Evolutionary conservation across 1,140 invertebrate genomes (phyloP).

Genomic region (Musca domestica): DNA sequence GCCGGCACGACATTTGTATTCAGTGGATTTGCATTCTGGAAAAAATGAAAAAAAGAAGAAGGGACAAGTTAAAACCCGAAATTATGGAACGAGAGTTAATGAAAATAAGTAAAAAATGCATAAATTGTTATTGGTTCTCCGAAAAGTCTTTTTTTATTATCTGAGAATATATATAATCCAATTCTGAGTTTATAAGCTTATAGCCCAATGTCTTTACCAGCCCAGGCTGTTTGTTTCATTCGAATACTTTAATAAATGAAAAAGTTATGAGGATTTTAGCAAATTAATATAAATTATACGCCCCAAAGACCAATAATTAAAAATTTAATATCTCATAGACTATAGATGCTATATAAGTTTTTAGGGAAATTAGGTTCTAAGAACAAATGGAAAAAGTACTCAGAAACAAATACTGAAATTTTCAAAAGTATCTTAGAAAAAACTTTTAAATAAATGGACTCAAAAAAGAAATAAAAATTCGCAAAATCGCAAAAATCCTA

Average conservation of each 20-base stretch:
- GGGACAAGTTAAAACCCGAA: not conserved
- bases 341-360: not conserved
- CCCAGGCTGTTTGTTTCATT: too few species aligned
- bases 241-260: not conserved
- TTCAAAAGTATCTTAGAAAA: too few species aligned
- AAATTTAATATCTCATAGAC: not conserved
- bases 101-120: not conserved
- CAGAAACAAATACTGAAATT: not conserved
- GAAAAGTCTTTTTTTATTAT: too few species aligned
- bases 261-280: not conserved
- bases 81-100: not conserved
- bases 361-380: not conserved
- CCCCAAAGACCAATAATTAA: not conserved
- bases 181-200: too few species aligned
- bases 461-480: too few species aligned
- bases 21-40: constrained; percentile 62
- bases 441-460: too few species aligned
- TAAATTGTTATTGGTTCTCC: too few species aligned
- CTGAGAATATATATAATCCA: too few species aligned
- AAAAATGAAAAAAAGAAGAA: constrained; percentile 18
- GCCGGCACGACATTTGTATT: constrained; percentile 66
- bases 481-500: too few species aligned
- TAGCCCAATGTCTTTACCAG: too few species aligned
- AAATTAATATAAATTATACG: not conserved
- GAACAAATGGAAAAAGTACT: not conserved